Conservation (phyloP, 30 jellyfish, hydroid and myxozoan species). For the Chironex yamaguchii region DNA sequence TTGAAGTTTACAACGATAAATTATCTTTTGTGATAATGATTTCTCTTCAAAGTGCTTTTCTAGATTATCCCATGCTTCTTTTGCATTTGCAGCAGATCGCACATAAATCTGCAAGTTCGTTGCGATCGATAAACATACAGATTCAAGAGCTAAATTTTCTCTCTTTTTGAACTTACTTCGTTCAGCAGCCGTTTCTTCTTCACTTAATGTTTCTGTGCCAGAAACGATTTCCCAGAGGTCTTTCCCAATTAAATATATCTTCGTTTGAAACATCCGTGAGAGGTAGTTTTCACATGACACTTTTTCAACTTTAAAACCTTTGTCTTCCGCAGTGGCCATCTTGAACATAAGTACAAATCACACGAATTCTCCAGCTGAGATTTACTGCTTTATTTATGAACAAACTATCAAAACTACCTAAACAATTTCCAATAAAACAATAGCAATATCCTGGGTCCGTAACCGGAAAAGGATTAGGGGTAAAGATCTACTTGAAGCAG, state of each 20-base stretch:
- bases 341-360: too few species aligned
- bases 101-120: slow-evolving; percentile 60
- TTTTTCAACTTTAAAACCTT: slow-evolving; percentile 7
- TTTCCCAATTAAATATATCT: slow-evolving; percentile 4
- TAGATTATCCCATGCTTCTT: slow-evolving; percentile 83
- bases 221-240: not conserved
- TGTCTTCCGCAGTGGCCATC: not conserved
- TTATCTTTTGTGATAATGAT: slow-evolving; percentile 53
- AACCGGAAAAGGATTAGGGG: too few species aligned
- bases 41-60: slow-evolving; percentile 59
- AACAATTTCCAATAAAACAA: too few species aligned
- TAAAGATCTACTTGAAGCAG: too few species aligned
- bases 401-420: too few species aligned
- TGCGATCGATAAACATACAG: slow-evolving; percentile 48
- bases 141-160: slow-evolving; percentile 47
- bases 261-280: slow-evolving; percentile 12
- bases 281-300: not conserved
- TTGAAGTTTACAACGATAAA: slow-evolving; percentile 57
- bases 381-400: too few species aligned
- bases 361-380: too few species aligned
- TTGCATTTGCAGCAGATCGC: slow-evolving; percentile 63
- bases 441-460: too few species aligned
- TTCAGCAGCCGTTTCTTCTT: slow-evolving; percentile 10
- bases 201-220: not conserved
- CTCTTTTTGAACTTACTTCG: slow-evolving; percentile 10